These are phyloP conservation scores for Poecilia latipinna DNA, from an alignment of 2,113 vertebrate genomes.

Conservation along the genomic window DNA sequence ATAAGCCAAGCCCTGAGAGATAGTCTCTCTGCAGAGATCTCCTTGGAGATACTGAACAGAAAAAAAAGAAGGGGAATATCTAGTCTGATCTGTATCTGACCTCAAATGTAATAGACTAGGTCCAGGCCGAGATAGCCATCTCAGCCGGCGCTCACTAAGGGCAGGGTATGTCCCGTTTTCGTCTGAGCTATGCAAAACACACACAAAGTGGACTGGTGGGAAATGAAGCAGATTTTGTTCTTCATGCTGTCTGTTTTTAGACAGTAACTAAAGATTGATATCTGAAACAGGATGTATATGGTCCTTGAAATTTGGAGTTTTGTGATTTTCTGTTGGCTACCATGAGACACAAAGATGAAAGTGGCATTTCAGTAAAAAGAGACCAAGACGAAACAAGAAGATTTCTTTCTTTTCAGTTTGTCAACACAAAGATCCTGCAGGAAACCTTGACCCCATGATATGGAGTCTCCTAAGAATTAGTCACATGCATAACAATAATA, in stretches of 20 bases:
- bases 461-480: too few species aligned
- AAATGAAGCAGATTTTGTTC: background rate
- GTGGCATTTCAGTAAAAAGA: background rate
- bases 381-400: background rate
- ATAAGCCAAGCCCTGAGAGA: slow-evolving; percentile 52
- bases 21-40: slow-evolving; percentile 61
- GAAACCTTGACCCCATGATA: too few species aligned
- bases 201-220: slow-evolving; percentile 1
- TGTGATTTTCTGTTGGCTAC: background rate
- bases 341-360: background rate
- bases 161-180: slow-evolving; percentile 23
- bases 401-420: background rate
- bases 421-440: background rate
- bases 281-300: background rate
- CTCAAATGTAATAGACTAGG: slow-evolving; percentile 69
- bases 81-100: slow-evolving; percentile 66
- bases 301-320: background rate
- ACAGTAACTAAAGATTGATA: background rate
- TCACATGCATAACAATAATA: background rate
- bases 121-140: slow-evolving; percentile 63
- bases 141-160: slow-evolving; percentile 35
- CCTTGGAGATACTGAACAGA: slow-evolving; percentile 57
- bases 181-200: slow-evolving; percentile 17
- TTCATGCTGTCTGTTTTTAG: background rate
- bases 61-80: slow-evolving; percentile 63